These are phyloP conservation scores for Neopipo cinnamomea DNA, from an alignment of 2,113 vertebrate genomes.

Conservation along the genomic window DNA sequence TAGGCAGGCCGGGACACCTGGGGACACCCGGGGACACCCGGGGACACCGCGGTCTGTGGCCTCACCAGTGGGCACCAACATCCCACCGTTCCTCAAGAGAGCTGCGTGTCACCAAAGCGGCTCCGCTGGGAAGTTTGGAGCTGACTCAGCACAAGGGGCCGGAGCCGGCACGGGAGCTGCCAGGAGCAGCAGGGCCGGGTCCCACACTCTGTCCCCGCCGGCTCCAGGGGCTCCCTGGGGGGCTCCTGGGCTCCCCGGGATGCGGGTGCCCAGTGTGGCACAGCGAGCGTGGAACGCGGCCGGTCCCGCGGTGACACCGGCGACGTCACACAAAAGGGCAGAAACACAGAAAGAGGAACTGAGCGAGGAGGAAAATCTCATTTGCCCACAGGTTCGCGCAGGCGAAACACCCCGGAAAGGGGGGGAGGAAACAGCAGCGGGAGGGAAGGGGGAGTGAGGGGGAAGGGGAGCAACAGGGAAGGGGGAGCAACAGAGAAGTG, in stretches of 20 bases:
- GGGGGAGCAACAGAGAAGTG: neutral
- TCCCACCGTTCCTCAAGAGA: neutral
- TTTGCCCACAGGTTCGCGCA: neutral
- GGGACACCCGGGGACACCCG: neutral
- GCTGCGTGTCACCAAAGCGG: neutral
- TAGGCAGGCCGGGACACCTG: neutral
- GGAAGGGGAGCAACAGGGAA: neutral
- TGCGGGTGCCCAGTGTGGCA: accelerated
- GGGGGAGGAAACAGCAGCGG: neutral
- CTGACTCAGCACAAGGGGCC: constrained; percentile 45
- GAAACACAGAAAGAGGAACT: constrained; percentile 32
- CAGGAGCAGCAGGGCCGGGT: neutral
- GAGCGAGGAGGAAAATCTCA: constrained; percentile 23
- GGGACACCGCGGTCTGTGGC: neutral
- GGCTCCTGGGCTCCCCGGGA: neutral
- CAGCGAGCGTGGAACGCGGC: neutral
- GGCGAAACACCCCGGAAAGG: constrained; percentile 9
- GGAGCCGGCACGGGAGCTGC: neutral
- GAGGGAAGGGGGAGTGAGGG: neutral
- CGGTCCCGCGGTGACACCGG: constrained; percentile 7
- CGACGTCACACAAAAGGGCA: constrained; percentile 48
- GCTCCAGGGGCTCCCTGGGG: neutral
- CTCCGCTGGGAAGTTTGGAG: constrained; percentile 4
- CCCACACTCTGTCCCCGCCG: accelerated
- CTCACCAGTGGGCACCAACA: neutral